phyloP scores from a whole-genome alignment of 2,888 invertebrate species.

The Lepeophtheirus nordmannii region DNA sequence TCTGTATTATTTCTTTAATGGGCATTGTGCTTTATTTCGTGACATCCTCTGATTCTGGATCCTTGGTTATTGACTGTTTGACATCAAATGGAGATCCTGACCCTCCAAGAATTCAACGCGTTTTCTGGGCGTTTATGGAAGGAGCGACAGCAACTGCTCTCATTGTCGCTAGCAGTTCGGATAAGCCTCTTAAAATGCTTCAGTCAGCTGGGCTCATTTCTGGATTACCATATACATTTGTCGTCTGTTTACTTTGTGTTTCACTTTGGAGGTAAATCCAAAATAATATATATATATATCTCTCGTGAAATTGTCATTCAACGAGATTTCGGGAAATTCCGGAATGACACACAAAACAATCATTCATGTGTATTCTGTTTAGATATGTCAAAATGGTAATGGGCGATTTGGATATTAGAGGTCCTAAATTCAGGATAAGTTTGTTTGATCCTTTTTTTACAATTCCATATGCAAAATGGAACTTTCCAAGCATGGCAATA shows the following conservation, averaged over 20 bases:
- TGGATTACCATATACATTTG: conserved; percentile 14
- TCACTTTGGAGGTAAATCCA: conserved; percentile 15
- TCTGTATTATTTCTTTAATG: conserved; percentile 14
- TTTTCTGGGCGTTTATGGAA: conserved; percentile 23
- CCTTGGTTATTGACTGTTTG: conserved; percentile 24
- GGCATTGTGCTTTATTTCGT: conserved; percentile 22
- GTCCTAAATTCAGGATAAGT: conserved; percentile 10
- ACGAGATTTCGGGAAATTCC: too few relatives aligned
- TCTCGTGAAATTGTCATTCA: too few relatives aligned
- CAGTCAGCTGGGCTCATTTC: conserved; percentile 13
- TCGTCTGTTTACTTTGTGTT: conserved; percentile 15
- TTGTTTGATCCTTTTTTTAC: conserved; percentile 12
- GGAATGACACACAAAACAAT: not conserved
- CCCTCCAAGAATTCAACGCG: conserved; percentile 18
- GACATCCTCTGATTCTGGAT: conserved; percentile 24
- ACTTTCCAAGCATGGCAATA: not conserved
- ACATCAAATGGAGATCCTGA: conserved; percentile 24
- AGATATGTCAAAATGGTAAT: conserved; percentile 8
- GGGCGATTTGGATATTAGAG: conserved; percentile 15
- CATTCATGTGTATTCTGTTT: not conserved
- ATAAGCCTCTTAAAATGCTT: not conserved
- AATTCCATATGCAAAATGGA: not conserved
- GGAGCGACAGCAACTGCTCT: conserved; percentile 21
- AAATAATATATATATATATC: not conserved
- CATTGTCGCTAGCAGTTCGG: conserved; percentile 2